Conservation (phyloP, 2,888 invertebrate species). For the Deilephila porcellus region DNA sequence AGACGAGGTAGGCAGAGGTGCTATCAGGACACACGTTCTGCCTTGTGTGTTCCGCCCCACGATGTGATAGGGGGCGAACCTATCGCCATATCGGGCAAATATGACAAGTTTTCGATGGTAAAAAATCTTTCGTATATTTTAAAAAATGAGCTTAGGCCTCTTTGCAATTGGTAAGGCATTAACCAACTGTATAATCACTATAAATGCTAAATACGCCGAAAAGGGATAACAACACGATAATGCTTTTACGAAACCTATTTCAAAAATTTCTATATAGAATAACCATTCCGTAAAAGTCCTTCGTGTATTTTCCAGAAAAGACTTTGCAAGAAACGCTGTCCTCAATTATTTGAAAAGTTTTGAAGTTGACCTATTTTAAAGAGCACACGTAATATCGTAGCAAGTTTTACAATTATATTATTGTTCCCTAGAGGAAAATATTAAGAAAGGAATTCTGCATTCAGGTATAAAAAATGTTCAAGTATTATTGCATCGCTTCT, state of each 20-base stretch:
- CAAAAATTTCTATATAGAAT: neutral
- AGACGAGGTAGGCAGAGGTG: too few relatives aligned
- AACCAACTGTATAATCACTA: neutral
- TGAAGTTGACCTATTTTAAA: neutral
- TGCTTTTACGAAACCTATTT: neutral
- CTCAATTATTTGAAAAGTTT: conserved; percentile 4
- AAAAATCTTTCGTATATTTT: too few relatives aligned
- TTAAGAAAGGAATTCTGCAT: conserved; percentile 3
- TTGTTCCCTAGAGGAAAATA: neutral
- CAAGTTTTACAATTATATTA: conserved; percentile 6
- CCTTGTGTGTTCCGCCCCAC: too few relatives aligned
- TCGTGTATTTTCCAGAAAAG: neutral
- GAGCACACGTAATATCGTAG: neutral
- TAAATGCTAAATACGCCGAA: neutral
- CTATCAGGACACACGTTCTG: too few relatives aligned
- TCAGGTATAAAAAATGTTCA: neutral
- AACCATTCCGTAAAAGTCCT: neutral
- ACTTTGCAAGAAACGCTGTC: neutral
- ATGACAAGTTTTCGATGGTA: too few relatives aligned
- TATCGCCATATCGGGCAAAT: too few relatives aligned
- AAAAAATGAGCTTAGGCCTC: too few relatives aligned
- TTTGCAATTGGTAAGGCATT: neutral
- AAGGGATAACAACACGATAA: neutral
- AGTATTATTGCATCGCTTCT: too few relatives aligned
- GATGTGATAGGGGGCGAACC: too few relatives aligned